Evolutionary conservation across 2,888 invertebrate genomes (phyloP).

Genomic region (Mimas tiliae): DNA sequence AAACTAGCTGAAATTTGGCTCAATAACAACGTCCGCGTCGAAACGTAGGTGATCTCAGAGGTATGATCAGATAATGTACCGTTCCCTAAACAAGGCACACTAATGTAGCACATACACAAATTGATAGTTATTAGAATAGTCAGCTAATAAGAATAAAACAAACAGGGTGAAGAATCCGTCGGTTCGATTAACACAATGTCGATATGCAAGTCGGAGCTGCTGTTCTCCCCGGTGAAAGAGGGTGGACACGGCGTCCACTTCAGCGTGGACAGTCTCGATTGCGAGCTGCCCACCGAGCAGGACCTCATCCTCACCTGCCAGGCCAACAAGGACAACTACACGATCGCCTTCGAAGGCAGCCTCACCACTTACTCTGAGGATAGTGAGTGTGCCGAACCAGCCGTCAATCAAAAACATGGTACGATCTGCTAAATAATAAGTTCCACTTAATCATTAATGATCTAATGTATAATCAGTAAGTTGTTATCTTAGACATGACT

Average conservation of each 20-base stretch:
- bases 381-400: constrained; percentile 87
- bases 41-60: constrained; percentile 9
- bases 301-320: constrained; percentile 96
- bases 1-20: constrained; percentile 22
- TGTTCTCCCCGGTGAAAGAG: constrained; percentile 96
- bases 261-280: constrained; percentile 96
- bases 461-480: constrained; percentile 54
- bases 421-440: constrained; percentile 32
- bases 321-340: constrained; percentile 97
- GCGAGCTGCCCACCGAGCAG: constrained; percentile 91
- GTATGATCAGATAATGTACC: constrained; percentile 24
- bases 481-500: constrained; percentile 57
- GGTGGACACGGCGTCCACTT: constrained; percentile 90
- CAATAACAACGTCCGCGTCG: constrained; percentile 19
- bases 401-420: constrained; percentile 84
- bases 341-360: constrained; percentile 96
- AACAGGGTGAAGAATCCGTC: constrained; percentile 89
- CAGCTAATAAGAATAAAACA: constrained; percentile 17
- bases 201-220: constrained; percentile 95
- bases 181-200: constrained; percentile 92
- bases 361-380: constrained; percentile 93
- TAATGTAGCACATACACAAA: too few species aligned
- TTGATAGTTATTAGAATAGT: not conserved
- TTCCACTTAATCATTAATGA: constrained; percentile 43
- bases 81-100: constrained; percentile 27